Base-by-base conservation (phyloP, 2,888 invertebrate genomes). In the Latheticus oryzae region DNA sequence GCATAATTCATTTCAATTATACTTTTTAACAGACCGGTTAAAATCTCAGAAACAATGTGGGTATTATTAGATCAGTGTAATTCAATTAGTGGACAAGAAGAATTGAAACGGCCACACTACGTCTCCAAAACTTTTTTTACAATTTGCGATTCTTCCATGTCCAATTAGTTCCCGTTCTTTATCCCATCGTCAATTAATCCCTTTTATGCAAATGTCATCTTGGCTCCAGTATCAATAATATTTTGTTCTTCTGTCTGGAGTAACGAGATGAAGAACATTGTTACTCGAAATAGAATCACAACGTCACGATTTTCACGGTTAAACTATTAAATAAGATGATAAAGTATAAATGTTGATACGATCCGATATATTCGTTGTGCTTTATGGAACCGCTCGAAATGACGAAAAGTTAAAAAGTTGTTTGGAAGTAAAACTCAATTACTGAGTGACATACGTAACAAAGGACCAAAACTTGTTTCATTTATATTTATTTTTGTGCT, bases 321-420 rank as follows among this genome's bases (percentile, higher is more conserved):
- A 63, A n/a, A 67, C 72, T 72, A 73, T 73, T 73, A 73, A 71
- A 64, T 66, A 64, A 61, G 68, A 73, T 73, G 73, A 73, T 73
- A 69, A 69, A 67, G 71, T 70, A 67, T 62, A 69, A 68, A 66
- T 58, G 53, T 42, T 35, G 30, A 8, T 24, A 11, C 37, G 38
- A 28, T 37, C 38, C 26, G 19, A 19, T 12, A 15, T 15, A 16
- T 42, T 40, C 19, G 19, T 21, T 40, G 11, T 7, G 24, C 40
- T 37, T 28, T 2, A 30, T 24, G 42, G 52, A 28, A 13, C 52
- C 32, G 56, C 38, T 32, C 15, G 37, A 52, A 37, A 35, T 21
- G 26, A 28, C 42, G 21, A 23, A 28, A 43, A 33, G 9, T 45
- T 54, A 47, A 58, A 58, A 43, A 53, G 50, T 45, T 47, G 50